Conservation (phyloP, 2,888 invertebrate genomes). For the Pristionchus japonicus region DNA sequence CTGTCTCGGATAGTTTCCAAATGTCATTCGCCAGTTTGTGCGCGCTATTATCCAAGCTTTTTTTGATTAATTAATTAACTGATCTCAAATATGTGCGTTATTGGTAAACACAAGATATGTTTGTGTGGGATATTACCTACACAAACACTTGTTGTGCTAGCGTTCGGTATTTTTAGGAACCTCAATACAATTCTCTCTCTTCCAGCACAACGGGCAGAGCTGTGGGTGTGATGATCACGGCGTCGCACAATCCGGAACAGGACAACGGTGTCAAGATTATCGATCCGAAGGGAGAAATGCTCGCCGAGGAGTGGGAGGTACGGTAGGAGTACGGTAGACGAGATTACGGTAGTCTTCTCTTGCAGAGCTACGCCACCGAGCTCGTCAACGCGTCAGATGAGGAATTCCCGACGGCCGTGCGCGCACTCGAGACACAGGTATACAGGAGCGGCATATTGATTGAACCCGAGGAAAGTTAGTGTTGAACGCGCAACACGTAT, state of each 20-base stretch:
- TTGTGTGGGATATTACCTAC: too few species aligned
- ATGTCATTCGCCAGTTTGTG: too few species aligned
- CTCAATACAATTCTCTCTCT: too few species aligned
- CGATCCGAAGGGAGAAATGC: conserved; percentile 96
- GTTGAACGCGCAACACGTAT: too few species aligned
- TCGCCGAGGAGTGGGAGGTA: conserved; percentile 91
- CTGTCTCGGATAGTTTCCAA: too few species aligned
- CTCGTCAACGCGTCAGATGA: conserved; percentile 62
- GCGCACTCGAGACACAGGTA: conserved; percentile 55
- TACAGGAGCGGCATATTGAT: not conserved
- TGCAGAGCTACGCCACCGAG: conserved; percentile 58
- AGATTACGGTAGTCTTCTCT: not conserved
- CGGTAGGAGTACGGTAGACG: not conserved
- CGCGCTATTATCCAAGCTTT: too few species aligned
- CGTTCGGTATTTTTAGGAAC: too few species aligned
- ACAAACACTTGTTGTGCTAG: too few species aligned
- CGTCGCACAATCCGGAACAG: conserved; percentile 93
- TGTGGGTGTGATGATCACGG: conserved; percentile 98
- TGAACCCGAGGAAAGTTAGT: too few species aligned
- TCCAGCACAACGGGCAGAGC: conserved; percentile 51
- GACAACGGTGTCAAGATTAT: conserved; percentile 83
- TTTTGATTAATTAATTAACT: too few species aligned
- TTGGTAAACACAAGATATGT: too few species aligned
- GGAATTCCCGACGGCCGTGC: conserved; percentile 54
- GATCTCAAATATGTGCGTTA: too few species aligned